Conservation (phyloP, 2,888 invertebrate species). For the Helobdella robusta region DNA sequence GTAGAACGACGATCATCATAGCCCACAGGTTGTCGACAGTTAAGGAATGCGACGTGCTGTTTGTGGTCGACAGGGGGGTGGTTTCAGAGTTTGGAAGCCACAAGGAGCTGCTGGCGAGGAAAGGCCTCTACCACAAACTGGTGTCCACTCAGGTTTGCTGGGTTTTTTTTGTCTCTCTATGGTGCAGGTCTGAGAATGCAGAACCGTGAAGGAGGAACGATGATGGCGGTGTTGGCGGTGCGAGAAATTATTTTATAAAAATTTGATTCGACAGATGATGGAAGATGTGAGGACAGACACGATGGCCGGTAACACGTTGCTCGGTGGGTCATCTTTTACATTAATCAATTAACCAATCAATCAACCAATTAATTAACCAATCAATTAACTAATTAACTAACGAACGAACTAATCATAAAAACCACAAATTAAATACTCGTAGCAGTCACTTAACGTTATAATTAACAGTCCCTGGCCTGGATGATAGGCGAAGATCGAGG, state of each 20-base stretch:
- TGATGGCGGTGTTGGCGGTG: neutral
- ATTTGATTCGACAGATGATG: neutral
- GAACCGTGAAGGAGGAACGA: neutral
- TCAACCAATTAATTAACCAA: too few relatives aligned
- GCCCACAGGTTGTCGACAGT: conserved; percentile 51
- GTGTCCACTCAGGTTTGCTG: conserved; percentile 46
- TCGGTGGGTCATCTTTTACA: too few relatives aligned
- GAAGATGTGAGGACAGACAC: too few relatives aligned
- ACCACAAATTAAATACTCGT: too few relatives aligned
- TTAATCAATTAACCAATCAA: too few relatives aligned
- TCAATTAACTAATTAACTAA: too few relatives aligned
- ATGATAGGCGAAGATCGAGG: neutral
- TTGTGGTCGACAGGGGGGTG: conserved; percentile 38
- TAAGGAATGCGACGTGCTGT: conserved; percentile 60
- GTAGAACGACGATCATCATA: conserved; percentile 49
- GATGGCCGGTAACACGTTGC: too few relatives aligned
- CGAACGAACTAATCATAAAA: too few relatives aligned
- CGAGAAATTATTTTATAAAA: neutral
- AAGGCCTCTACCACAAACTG: conserved; percentile 48
- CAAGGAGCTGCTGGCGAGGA: conserved; percentile 33
- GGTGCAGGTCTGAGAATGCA: too few relatives aligned
- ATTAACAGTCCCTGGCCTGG: too few relatives aligned
- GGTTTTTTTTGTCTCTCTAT: too few relatives aligned
- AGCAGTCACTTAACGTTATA: too few relatives aligned
- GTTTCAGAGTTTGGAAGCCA: conserved; percentile 38